Evolutionary conservation across 2,888 invertebrate species (phyloP), one percentile per base, ranked within the genome.

Genomic region (Fissipunctia ypsillon): DNA sequence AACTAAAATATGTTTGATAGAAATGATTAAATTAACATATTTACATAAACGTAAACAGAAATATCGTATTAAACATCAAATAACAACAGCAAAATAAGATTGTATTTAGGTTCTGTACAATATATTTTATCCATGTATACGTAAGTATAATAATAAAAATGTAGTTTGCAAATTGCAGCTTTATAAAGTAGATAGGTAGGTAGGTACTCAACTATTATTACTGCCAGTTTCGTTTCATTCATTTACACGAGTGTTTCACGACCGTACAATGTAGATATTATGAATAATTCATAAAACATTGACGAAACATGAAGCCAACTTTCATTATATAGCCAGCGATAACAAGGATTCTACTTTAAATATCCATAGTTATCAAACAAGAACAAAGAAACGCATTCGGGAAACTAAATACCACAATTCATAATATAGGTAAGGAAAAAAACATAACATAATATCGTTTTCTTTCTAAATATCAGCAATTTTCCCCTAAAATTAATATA

Each of bases 201-300:
- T 38, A 38, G 9, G 1, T 54, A 48, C 16, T n/a, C n/a, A n/a
- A n/a, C 14, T 19, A 22, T 22, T n/a, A 43, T 28, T 66, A 64
- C 28, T n/a, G 22, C 2, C n/a, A 61, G 31, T n/a, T 66, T 45
- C 4, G 38, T 38, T 52, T 56, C 6, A 60, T 45, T 56, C 2
- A 48, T 45, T 61, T 48, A 64, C 38, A 67, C 7, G 31, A 61
- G 19, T 35, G 45, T 43, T 65, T 81, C 56, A 76, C 22, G 52
- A 38, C 35, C 35, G 16, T 57, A 57, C 43, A 68, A 65, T 65
- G 69, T 50, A 75, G n/a, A n/a, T 50, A 35, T 48, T 61, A 45
- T 52, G 56, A 25, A 54, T 76, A 63, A 79, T 81, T 81, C 35
- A 69, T 63, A 28, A 31, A 66, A 59, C 45, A 81, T 28, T 69